Conservation (phyloP, 2,113 vertebrate genomes). For the Sciurus niger region DNA sequence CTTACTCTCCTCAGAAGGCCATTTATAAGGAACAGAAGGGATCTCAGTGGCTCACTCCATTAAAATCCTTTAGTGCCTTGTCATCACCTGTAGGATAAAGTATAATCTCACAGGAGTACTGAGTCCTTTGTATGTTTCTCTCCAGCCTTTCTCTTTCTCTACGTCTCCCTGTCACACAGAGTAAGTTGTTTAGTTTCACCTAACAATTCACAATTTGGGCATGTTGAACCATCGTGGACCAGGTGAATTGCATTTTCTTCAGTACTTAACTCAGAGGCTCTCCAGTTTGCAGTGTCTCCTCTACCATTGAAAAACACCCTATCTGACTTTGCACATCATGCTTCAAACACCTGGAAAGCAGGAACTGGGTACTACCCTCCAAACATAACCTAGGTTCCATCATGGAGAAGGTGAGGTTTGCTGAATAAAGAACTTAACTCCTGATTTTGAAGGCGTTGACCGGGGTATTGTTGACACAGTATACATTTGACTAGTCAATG, state of each 20-base stretch:
- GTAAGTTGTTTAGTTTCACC: not conserved
- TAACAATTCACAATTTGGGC: not conserved
- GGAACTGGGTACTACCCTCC: not conserved
- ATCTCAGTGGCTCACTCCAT: not conserved
- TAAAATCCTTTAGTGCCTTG: not conserved
- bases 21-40: not conserved
- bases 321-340: not conserved
- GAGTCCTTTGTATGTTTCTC: not conserved
- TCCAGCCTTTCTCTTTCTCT: not conserved
- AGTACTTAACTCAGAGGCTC: not conserved
- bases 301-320: not conserved
- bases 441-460: not conserved
- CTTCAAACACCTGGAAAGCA: not conserved
- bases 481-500: not conserved
- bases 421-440: not conserved
- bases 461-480: not conserved
- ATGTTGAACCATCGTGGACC: not conserved
- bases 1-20: not conserved
- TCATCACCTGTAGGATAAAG: too few relatives aligned
- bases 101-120: not conserved
- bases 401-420: not conserved
- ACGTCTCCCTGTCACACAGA: not conserved
- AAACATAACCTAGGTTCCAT: not conserved
- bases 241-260: not conserved
- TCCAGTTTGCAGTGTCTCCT: not conserved